These are phyloP conservation scores for Anoplopoma fimbria DNA, from an alignment of 2,113 vertebrate species.

Conservation along the genomic window DNA sequence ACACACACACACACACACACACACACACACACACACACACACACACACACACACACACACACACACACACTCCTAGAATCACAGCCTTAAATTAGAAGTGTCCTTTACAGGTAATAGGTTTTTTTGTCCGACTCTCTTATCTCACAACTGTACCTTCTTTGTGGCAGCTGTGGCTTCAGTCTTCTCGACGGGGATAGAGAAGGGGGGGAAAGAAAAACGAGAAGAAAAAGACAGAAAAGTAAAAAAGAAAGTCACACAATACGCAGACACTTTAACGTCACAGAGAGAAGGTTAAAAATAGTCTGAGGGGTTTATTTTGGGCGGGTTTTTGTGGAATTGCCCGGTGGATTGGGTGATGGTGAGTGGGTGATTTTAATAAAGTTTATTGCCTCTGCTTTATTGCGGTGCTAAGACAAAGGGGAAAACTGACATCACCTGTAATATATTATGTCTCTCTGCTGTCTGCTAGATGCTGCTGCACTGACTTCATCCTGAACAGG, in stretches of 20 bases:
- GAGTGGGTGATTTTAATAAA: constrained; percentile 61
- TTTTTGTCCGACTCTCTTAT: constrained; percentile 12
- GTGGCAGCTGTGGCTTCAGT: constrained; percentile 66
- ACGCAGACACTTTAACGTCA: neutral
- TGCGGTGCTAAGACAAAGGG: neutral
- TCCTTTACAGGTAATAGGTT: constrained; percentile 4
- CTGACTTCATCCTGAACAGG: neutral
- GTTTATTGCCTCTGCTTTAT: constrained; percentile 51
- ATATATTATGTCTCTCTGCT: neutral
- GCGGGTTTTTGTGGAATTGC: constrained; percentile 28
- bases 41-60: neutral
- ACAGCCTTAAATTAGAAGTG: constrained; percentile 32
- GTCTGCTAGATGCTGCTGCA: neutral
- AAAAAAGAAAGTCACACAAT: constrained; percentile 26
- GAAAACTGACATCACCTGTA: neutral
- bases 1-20: neutral
- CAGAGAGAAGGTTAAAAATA: constrained; percentile 1
- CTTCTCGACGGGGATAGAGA: constrained; percentile 57
- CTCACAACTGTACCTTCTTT: constrained; percentile 71
- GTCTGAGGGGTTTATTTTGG: neutral
- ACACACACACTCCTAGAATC: neutral
- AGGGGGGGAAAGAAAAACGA: neutral
- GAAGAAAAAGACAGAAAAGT: constrained; percentile 31
- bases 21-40: neutral
- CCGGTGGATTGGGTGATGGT: constrained; percentile 23